Evolutionary conservation across 2,888 invertebrate species (phyloP).

Genomic region (Trissolcus japonicus): DNA sequence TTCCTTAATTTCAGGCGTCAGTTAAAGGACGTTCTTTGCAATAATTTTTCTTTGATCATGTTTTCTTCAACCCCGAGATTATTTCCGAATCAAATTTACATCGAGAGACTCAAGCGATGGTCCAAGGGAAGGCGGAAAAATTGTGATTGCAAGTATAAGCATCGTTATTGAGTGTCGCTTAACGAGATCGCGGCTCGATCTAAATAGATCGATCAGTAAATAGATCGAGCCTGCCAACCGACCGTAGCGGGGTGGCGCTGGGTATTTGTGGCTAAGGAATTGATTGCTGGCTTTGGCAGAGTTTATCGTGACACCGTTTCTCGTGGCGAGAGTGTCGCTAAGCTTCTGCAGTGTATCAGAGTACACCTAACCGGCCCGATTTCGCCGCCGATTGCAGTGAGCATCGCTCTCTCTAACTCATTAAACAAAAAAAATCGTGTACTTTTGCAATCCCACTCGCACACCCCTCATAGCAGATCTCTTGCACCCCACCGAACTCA

Average conservation of each 20-base stretch:
- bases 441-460: not conserved
- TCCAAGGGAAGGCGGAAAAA: not conserved
- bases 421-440: not conserved
- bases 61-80: too few relatives aligned
- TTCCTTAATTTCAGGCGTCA: too few relatives aligned
- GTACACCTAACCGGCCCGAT: slow-evolving; percentile 57
- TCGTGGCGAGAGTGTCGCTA: slow-evolving; percentile 56
- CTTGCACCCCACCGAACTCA: not conserved
- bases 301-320: slow-evolving; percentile 75
- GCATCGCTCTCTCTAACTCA: not conserved
- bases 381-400: not conserved
- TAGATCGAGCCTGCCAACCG: slow-evolving; percentile 70
- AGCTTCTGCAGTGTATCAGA: slow-evolving; percentile 55
- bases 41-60: too few relatives aligned
- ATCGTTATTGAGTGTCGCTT: slow-evolving; percentile 58
- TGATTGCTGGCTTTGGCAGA: slow-evolving; percentile 72
- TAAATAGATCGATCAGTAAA: slow-evolving; percentile 76
- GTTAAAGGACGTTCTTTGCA: too few relatives aligned
- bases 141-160: not conserved
- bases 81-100: too few relatives aligned
- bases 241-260: slow-evolving; percentile 58
- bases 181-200: slow-evolving; percentile 72
- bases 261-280: slow-evolving; percentile 66
- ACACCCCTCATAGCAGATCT: not conserved
- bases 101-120: too few relatives aligned